A percentile compares a stretch with the other conserved stretches of the same genome.
These are phyloP conservation scores for Pocota personata DNA, from an alignment of 2,888 invertebrate genomes.

Conservation along the genomic window DNA sequence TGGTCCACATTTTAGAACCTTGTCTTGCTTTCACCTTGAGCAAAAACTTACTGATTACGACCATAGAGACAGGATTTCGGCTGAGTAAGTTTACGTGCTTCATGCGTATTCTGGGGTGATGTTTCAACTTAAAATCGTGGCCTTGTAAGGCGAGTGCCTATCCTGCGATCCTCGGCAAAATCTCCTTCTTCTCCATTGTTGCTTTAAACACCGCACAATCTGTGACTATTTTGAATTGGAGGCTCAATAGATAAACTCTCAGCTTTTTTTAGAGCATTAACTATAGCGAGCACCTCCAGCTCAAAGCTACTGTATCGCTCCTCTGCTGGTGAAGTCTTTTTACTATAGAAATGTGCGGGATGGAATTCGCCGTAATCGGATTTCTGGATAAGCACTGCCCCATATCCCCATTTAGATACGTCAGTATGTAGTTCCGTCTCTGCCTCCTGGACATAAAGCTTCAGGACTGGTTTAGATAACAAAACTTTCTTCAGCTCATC, in stretches of 20 bases:
- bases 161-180: too few relatives aligned
- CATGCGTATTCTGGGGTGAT: too few relatives aligned
- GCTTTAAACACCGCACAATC: slow-evolving; percentile 59
- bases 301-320: slow-evolving; percentile 78
- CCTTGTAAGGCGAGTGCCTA: too few relatives aligned
- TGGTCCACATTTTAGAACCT: too few relatives aligned
- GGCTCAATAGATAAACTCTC: slow-evolving; percentile 45
- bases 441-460: neutral
- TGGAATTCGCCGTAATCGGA: slow-evolving; percentile 71
- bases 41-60: slow-evolving; percentile 21
- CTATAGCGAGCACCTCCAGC: slow-evolving; percentile 76
- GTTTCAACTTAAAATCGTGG: too few relatives aligned
- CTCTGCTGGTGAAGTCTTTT: slow-evolving; percentile 17
- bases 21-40: neutral
- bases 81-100: too few relatives aligned
- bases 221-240: slow-evolving; percentile 55
- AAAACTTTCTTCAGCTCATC: neutral
- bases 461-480: neutral
- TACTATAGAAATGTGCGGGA: slow-evolving; percentile 76
- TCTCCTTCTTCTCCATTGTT: too few relatives aligned
- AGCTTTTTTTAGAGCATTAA: slow-evolving; percentile 53
- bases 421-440: slow-evolving; percentile 77
- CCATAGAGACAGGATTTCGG: neutral
- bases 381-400: slow-evolving; percentile 76
- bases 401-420: slow-evolving; percentile 75